phyloP scores from a whole-genome alignment of 2,797 vertebrate genomes.

The Geotrypetes seraphini region DNA sequence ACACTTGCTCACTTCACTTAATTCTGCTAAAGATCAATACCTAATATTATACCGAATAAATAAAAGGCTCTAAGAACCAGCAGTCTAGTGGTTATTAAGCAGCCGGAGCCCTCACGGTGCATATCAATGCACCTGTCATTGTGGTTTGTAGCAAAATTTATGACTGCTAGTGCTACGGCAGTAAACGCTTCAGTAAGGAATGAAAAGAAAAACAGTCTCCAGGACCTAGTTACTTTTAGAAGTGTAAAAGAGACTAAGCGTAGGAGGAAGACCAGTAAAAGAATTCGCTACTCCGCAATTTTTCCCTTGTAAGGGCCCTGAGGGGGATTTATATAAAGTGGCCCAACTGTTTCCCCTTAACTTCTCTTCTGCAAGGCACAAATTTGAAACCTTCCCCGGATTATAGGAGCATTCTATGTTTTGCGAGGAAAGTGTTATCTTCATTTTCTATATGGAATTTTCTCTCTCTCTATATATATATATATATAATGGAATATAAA shows the following conservation, averaged over 20 bases:
- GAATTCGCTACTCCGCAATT: slow-evolving; percentile 73
- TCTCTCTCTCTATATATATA: too few species aligned
- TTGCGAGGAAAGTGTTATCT: too few species aligned
- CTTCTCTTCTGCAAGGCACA: background rate
- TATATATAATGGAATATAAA: too few species aligned
- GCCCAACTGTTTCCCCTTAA: slow-evolving; percentile 3
- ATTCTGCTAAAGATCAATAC: slow-evolving; percentile 60
- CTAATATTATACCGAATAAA: slow-evolving; percentile 67
- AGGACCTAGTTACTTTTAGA: slow-evolving; percentile 66
- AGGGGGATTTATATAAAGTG: slow-evolving; percentile 59
- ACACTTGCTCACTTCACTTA: slow-evolving; percentile 56
- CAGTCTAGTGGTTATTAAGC: slow-evolving; percentile 65
- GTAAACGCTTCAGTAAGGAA: slow-evolving; percentile 82
- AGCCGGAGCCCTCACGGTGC: slow-evolving; percentile 70
- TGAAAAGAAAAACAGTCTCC: slow-evolving; percentile 79
- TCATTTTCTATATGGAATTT: too few species aligned
- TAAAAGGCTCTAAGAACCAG: slow-evolving; percentile 56
- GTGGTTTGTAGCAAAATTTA: slow-evolving; percentile 89
- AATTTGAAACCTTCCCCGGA: background rate
- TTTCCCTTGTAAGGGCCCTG: slow-evolving; percentile 38
- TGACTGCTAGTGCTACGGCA: slow-evolving; percentile 78
- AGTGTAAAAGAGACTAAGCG: slow-evolving; percentile 80
- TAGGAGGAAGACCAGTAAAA: slow-evolving; percentile 86
- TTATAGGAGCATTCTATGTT: too few species aligned
- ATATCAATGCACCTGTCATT: slow-evolving; percentile 99